Evolutionary conservation across 64 coral and sea anemone species (phyloP).

Genomic region (Actinia equina): DNA sequence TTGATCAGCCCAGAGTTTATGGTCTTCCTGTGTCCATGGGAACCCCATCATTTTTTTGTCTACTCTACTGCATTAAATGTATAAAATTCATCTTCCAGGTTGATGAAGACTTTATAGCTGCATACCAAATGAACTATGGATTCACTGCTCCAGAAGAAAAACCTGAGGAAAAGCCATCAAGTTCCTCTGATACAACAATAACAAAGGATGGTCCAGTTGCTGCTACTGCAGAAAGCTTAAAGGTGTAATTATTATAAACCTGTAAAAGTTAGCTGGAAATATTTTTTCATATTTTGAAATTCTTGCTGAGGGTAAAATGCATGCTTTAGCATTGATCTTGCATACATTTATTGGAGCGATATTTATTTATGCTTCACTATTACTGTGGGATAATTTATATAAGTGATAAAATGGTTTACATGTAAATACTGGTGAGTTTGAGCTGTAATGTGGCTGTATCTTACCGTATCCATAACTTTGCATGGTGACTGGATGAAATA

Average conservation of each 20-base stretch:
- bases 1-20: not conserved
- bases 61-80: not conserved
- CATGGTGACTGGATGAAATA: no score
- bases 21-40: not conserved
- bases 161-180: conserved; percentile 14
- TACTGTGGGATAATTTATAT: no score
- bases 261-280: no score
- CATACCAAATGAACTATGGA: conserved; percentile 98
- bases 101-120: conserved; percentile 97
- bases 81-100: conserved; percentile 33
- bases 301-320: no score
- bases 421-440: no score
- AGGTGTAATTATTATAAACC: not conserved
- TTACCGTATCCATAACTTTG: no score
- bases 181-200: not conserved
- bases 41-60: not conserved
- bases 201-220: not conserved
- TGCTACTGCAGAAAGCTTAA: not conserved
- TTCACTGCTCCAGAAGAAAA: conserved; percentile 37
- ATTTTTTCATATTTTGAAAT: no score
- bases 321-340: no score
- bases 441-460: no score
- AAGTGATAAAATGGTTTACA: no score
- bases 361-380: no score
- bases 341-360: no score